Conservation (phyloP, 2,888 invertebrate species). For the Chydorus sphaericus region DNA sequence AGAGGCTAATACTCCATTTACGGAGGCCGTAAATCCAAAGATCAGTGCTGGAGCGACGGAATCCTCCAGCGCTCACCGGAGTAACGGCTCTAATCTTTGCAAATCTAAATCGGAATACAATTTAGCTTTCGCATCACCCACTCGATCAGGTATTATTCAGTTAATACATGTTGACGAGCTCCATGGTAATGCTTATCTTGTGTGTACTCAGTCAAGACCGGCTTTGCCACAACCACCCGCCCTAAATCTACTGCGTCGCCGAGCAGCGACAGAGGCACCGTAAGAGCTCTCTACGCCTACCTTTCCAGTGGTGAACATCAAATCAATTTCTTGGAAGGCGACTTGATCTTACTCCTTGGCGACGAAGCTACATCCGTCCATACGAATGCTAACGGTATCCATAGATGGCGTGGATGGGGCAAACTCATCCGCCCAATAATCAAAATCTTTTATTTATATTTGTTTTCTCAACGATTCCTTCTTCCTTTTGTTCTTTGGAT, state of each 20-base stretch:
- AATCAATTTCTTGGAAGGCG: conserved; percentile 79
- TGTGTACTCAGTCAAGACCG: neutral
- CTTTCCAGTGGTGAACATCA: conserved; percentile 79
- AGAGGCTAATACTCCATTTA: conserved; percentile 30
- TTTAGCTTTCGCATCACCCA: conserved; percentile 44
- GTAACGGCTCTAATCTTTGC: neutral
- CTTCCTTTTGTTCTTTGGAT: conserved; percentile 8
- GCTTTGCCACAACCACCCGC: conserved; percentile 19
- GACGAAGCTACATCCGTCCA: neutral
- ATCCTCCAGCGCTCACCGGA: conserved; percentile 23
- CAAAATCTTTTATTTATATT: neutral
- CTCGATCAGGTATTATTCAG: neutral
- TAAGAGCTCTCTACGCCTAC: conserved; percentile 76
- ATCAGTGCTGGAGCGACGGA: conserved; percentile 11
- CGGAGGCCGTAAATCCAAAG: conserved; percentile 12
- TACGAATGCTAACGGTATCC: neutral
- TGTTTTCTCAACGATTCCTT: neutral
- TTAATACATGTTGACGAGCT: neutral
- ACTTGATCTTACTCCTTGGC: conserved; percentile 69
- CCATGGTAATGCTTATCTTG: neutral
- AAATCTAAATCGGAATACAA: conserved; percentile 79
- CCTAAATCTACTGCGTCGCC: conserved; percentile 36
- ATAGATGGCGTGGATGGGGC: neutral
- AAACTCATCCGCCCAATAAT: neutral
- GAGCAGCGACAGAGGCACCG: conserved; percentile 29